Base-by-base conservation (phyloP, 2,113 vertebrate genomes). In the Elgaria multicarinata region DNA sequence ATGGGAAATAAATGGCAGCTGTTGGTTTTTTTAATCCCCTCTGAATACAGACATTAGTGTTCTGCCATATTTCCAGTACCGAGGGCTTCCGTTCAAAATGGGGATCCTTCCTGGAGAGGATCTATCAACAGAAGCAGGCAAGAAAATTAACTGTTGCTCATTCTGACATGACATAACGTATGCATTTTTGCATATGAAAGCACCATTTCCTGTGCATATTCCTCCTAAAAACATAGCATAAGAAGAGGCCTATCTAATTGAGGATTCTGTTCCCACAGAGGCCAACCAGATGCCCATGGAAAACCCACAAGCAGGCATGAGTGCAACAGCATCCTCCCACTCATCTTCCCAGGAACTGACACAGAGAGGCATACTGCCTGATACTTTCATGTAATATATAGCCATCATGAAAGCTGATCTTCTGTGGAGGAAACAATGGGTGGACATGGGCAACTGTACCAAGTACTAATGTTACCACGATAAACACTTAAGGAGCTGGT, bases 1-100 rank as follows among this genome's bases (percentile, higher is more conserved):
- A 91, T 93, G 94, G 90, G 90, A 92, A 95, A 94, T 94, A 97
- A 94, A 96, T 95, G 95, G 94, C 89, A 89, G 91, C 81, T 88
- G 89, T 3, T n/a, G n/a, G 55, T 18, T 58, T 58, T 92, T 89
- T 89, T 74, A 85, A 91, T 94, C 81, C 94, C 94, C 92, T 92
- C 93, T 86, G 82, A 93, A 83, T 92, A 91, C 89, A 93, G 93
- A 93, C 84, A 91, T 88, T 86, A 94, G 91, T 77, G 83, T 82
- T 76, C 69, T 94, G 14, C 62, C 90, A 90, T 93, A 88, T 93
- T 91, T 93, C 92, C 92, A 90, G 90, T 93, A 89, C 92, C 90
- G 92, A 94, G 87, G 58, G 42, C 89, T 94, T 94, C 85, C 90
- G 93, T 18, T 93, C 90, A 91, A 69, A 93, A 7, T 80, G 92